A percentile compares a stretch with the other conserved stretches of the same genome.
phyloP scores from a whole-genome alignment of 2,888 invertebrate species.

The Bellardia bayeri region DNA sequence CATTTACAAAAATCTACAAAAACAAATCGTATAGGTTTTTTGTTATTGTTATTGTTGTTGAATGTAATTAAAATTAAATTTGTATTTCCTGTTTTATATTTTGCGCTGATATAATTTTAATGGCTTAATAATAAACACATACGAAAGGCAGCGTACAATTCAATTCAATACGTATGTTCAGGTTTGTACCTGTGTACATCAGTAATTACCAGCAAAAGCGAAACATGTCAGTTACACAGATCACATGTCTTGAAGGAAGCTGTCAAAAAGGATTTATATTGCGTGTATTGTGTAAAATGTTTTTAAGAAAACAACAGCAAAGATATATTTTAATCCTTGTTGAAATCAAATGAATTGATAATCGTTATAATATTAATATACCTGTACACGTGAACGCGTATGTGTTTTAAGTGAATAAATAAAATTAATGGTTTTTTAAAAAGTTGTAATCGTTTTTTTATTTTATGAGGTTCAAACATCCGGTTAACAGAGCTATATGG shows the following conservation, averaged over 20 bases:
- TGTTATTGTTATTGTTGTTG: not conserved
- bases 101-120: constrained; percentile 73
- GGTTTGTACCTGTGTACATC: not conserved
- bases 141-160: constrained; percentile 22
- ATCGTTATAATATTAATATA: constrained; percentile 10
- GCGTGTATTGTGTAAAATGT: constrained; percentile 61
- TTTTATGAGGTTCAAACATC: constrained; percentile 37
- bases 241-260: constrained; percentile 51
- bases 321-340: constrained; percentile 51
- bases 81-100: constrained; percentile 70
- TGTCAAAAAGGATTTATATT: constrained; percentile 73
- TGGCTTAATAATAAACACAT: constrained; percentile 74
- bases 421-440: constrained; percentile 68
- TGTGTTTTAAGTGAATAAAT: not conserved
- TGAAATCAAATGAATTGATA: constrained; percentile 63
- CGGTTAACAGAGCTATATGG: constrained; percentile 18
- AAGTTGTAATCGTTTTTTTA: constrained; percentile 54
- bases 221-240: constrained; percentile 18
- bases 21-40: constrained; percentile 14
- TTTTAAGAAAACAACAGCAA: constrained; percentile 1
- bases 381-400: not conserved
- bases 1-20: constrained; percentile 1
- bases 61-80: constrained; percentile 73
- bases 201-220: not conserved
- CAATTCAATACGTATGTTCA: not conserved